Evolutionary conservation across 2,888 invertebrate species (phyloP).

Genomic region (Leptogaster cylindrica): DNA sequence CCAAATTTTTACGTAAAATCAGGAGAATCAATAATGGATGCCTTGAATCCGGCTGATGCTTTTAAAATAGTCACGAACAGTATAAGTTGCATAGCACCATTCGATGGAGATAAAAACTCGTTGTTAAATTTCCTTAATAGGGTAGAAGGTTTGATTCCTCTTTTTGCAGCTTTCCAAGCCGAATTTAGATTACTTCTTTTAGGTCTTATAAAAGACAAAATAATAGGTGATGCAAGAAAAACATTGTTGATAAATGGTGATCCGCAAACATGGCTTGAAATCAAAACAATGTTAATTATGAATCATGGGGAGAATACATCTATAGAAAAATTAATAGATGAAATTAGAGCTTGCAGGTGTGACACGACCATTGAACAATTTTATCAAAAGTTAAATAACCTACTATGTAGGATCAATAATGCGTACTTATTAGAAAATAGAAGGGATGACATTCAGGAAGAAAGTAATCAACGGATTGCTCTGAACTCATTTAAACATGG

Average conservation of each 20-base stretch:
- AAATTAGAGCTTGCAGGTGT: slow-evolving; percentile 6
- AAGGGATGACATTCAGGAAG: background rate
- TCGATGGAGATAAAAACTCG: background rate
- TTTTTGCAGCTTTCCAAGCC: background rate
- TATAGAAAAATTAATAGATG: background rate
- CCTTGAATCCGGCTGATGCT: background rate
- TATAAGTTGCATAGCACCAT: background rate
- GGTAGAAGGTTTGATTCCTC: background rate
- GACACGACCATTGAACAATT: background rate
- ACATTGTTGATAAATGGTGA: background rate
- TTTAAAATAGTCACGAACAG: background rate
- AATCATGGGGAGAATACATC: background rate
- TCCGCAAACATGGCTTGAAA: background rate
- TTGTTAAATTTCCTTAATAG: background rate
- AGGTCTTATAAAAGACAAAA: slow-evolving; percentile 1
- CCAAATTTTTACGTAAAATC: no score
- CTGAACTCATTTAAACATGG: background rate
- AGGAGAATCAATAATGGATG: background rate
- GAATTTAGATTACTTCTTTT: background rate
- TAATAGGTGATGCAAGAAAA: background rate
- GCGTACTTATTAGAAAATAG: background rate
- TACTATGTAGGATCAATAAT: background rate
- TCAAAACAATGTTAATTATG: background rate
- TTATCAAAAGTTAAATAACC: background rate
- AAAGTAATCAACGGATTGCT: background rate